Evolutionary conservation across 2,113 vertebrate species (phyloP), one percentile per base, ranked within the genome.

Genomic region (Cisticola juncidis): DNA sequence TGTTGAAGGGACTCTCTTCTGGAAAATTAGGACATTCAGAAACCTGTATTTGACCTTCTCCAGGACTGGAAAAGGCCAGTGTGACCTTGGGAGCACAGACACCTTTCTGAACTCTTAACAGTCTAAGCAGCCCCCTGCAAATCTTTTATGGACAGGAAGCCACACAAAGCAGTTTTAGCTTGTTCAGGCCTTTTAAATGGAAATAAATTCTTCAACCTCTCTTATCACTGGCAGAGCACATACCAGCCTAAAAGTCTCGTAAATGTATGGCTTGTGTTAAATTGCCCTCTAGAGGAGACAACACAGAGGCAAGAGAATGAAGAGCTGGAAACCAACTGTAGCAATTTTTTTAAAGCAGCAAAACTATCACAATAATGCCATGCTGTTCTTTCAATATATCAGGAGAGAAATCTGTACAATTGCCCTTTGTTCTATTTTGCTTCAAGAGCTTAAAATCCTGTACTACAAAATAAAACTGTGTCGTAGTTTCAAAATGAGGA

Each of bases 281-380:
- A 94, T 93, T 97, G 97, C 96, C 97, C 96, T 72, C 97, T 98
- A 96, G 88, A 97, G 96, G 94, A 90, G 38, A 45, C 35, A 69
- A 60, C 13, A 50, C 13, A 86, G 84, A 74, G 17, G 16, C 21
- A 36, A 66, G 61, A 29, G 50, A 92, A 78, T 29, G 42, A 91
- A 29, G 84, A 86, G 58, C 38, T 31, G 18, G 54, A 92, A 88
- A 51, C 10, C 74, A 86, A 69, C 69, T 61, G 25, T 42, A 70
- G 61, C 25, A 36, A 9, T 9, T 74, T 42, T 62, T 71, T 3
- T 6, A 28, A 79, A 69, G 54, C 54, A 71, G 57, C 47, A 92
- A n/a, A 36, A 95, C 58, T n/a, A 78, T 9, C 5, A 54, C 19
- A 61, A 29, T 12, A 79, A 16, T 60, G 77, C 11, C 74, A 51